These are phyloP conservation scores for Propsilocerus akamusi DNA, from an alignment of 1,140 invertebrate species.

Conservation along the genomic window DNA sequence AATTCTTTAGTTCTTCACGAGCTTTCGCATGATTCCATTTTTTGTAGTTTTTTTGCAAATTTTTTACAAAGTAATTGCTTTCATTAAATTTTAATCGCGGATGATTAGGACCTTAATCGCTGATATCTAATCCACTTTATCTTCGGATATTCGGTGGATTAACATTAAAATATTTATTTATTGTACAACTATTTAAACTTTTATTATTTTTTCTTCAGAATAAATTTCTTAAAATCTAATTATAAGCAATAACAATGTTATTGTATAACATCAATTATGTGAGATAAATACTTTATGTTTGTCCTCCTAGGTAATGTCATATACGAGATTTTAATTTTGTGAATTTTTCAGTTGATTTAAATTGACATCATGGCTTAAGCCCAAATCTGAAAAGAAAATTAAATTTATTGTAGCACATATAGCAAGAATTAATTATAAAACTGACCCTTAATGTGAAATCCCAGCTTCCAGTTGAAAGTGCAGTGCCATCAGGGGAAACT, in stretches of 20 bases:
- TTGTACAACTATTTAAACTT: no score
- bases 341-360: neutral
- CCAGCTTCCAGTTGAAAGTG: slow-evolving; percentile 95
- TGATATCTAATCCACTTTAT: no score
- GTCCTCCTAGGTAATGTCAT: neutral
- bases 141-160: no score
- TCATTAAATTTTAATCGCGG: no score
- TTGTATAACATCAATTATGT: neutral
- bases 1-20: no score
- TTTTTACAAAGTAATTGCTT: no score
- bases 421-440: slow-evolving; percentile 7
- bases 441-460: slow-evolving; percentile 83
- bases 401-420: slow-evolving; percentile 5
- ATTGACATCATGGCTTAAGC: slow-evolving; percentile 11
- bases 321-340: neutral
- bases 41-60: no score
- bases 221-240: neutral
- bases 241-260: neutral
- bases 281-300: neutral
- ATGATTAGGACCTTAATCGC: no score
- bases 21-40: no score
- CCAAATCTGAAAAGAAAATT: slow-evolving; percentile 16
- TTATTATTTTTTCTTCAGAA: no score
- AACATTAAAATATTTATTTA: no score
- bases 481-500: slow-evolving; percentile 94